A percentile compares a stretch with the other conserved stretches of the same genome.
These are phyloP conservation scores for Ophion slaviceki DNA, from an alignment of 2,888 invertebrate species.

Conservation along the genomic window DNA sequence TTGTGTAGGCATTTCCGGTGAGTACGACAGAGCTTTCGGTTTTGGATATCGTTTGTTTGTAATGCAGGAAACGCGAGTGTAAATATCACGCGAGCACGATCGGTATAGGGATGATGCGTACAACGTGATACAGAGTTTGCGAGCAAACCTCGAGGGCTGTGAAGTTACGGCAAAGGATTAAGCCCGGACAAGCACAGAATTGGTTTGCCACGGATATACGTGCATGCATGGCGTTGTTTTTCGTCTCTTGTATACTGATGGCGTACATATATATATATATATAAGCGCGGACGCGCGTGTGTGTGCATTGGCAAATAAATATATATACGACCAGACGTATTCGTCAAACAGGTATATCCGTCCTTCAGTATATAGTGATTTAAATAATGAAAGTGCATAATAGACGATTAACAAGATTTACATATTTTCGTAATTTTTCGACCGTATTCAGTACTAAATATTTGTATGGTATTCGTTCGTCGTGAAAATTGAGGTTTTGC, in stretches of 20 bases:
- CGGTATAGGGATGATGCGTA: slow-evolving; percentile 2
- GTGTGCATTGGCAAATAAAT: not conserved
- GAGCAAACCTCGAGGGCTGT: slow-evolving; percentile 32
- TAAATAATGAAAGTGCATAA: slow-evolving; percentile 52
- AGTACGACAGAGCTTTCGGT: slow-evolving; percentile 50
- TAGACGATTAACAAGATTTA: slow-evolving; percentile 38
- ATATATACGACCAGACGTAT: not conserved
- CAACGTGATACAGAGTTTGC: slow-evolving; percentile 30
- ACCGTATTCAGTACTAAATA: not conserved
- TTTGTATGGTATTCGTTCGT: too few relatives aligned
- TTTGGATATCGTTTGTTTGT: slow-evolving; percentile 51
- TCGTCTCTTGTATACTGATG: slow-evolving; percentile 1
- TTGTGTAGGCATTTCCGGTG: slow-evolving; percentile 25
- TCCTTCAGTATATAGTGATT: slow-evolving; percentile 42
- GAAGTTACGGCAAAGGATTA: slow-evolving; percentile 67
- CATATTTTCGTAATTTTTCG: slow-evolving; percentile 48
- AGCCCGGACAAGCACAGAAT: slow-evolving; percentile 49
- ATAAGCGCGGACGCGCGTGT: not conserved
- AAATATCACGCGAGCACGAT: slow-evolving; percentile 49
- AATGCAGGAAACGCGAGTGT: slow-evolving; percentile 53
- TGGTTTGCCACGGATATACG: slow-evolving; percentile 24
- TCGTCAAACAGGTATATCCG: slow-evolving; percentile 42
- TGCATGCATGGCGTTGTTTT: slow-evolving; percentile 10
- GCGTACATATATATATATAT: not conserved
- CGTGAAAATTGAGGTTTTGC: too few relatives aligned